Evolutionary conservation across 2,888 invertebrate species (phyloP), one percentile per base, ranked within the genome.

Genomic region (Lasioglossum leucozonium): DNA sequence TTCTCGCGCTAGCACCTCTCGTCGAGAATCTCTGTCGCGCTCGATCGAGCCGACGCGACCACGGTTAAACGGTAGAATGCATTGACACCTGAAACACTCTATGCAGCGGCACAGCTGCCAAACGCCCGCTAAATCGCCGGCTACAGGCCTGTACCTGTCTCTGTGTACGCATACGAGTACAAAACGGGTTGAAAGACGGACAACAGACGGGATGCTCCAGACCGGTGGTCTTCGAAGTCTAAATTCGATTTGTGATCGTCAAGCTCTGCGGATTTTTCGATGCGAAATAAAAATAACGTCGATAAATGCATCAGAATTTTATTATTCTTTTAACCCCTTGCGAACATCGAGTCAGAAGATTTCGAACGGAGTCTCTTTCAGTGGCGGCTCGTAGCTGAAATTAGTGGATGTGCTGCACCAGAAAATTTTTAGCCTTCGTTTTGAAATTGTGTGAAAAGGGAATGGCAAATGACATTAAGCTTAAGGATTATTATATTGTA

Each of bases 201-300:
- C 58, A 62, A 62, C 58, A 62, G 58, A 62, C 13, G 58, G 58
- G 58, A 62, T 62, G 30, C 58, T 62, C 26, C 30, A 62, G 58
- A 30, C 58, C 58, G 58, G 58, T 62, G 58, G 30, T 62, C 26
- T 62, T 30, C 58, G 11, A 62, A 30, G 6, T 62, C 58, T 0
- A 62, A 0, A 62, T 16, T 58, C 26, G 22, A 22, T 22, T 47
- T 5, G 18, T 18, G 5, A 6, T 2, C 6, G 5, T 18, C 2
- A 6, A 18, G 13, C 47, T n/a, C n/a, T 0, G 47, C 5, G 47
- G 18, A 6, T 18, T 22, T 22, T 22, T 2, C n/a, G n/a, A 51
- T 51, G 51, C 51, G 51, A 51, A 6, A 22, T 51, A 0, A 8
- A 22, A 8, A 6, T 18, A 22, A 47, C 47, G 6, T 22, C 47